Evolutionary conservation across 2,113 vertebrate species (phyloP), one percentile per base, ranked within the genome.

Genomic region (Sinocyclocheilus maitianheensis): DNA sequence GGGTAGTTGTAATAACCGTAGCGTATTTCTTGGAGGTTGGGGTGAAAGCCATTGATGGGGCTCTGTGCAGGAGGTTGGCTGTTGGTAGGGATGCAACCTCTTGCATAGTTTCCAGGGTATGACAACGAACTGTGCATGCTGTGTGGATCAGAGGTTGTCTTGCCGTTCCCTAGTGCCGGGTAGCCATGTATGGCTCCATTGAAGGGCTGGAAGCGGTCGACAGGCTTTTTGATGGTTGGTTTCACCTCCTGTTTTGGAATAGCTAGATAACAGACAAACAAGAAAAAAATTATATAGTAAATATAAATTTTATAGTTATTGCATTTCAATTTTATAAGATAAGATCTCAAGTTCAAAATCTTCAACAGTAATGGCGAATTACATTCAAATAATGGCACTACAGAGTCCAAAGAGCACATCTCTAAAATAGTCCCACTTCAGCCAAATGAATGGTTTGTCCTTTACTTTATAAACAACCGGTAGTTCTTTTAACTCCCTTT

Each of bases 41-140:
- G 96, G 93, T 97, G 97, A 93, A 96, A 98, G 92, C 96, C 96
- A 1, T 98, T 99, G 88, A 99, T 88, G 46, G 92, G 89, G 88
- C 94, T 92, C 13, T 90, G 91, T 87, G 94, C 90, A 60, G 97
- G 95, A 94, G 96, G 92, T 94, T 97, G 97, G 94, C 95, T 93
- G 88, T 90, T 92, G 87, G 90, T 88, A 95, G 96, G 93, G 89
- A 97, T 95, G 93, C 94, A 93, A 91, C 97, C 96, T 94, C 96
- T 97, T 96, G 97, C 97, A 96, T 97, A 99, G 97, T 96, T 97
- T 92, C 96, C 96, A 92, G 97, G 96, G 90, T 96, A 97, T 83
- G 96, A 95, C 90, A 97, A 98, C 87, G 96, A 96, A 89, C 95
- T 96, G 91, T 94, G 95, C 93, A 96, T 93, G 92, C 94, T 97